Conservation (phyloP, 2,888 invertebrate species). For the Zele albiditarsus region DNA sequence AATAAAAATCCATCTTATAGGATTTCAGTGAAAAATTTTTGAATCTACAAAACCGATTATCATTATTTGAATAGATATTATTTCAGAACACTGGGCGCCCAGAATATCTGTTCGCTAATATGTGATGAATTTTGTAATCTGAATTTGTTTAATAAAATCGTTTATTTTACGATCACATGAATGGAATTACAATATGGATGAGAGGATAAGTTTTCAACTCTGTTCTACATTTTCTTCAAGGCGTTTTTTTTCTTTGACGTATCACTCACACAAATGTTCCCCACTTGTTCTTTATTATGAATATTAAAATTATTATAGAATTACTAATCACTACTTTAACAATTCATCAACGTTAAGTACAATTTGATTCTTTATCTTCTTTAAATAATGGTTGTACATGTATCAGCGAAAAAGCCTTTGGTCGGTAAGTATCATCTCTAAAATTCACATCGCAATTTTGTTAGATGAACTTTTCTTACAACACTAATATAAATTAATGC, state of each 20-base stretch:
- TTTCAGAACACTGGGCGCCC: background rate
- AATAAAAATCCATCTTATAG: background rate
- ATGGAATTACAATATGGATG: background rate
- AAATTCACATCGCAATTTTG: background rate
- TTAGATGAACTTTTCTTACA: background rate
- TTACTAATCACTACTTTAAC: slow-evolving; percentile 4
- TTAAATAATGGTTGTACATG: background rate
- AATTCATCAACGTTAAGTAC: background rate
- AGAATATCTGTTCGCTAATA: slow-evolving; percentile 9
- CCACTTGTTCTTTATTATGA: no score
- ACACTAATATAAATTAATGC: background rate
- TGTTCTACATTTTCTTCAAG: background rate
- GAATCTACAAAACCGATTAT: background rate
- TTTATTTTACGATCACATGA: slow-evolving; percentile 34
- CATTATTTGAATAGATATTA: background rate
- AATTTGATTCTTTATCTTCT: background rate
- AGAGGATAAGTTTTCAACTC: background rate
- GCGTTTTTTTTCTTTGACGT: background rate
- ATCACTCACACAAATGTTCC: no score
- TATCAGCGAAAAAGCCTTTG: background rate
- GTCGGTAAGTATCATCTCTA: background rate
- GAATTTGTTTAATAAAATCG: slow-evolving; percentile 31
- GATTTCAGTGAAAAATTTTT: background rate
- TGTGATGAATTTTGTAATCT: slow-evolving; percentile 26
- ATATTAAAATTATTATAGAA: no score